Percentiles rank a stretch among this genome's conserved stretches.
Evolutionary conservation across 2,797 vertebrate genomes (phyloP).

Genomic region (Melanotaenia maccullochi): DNA sequence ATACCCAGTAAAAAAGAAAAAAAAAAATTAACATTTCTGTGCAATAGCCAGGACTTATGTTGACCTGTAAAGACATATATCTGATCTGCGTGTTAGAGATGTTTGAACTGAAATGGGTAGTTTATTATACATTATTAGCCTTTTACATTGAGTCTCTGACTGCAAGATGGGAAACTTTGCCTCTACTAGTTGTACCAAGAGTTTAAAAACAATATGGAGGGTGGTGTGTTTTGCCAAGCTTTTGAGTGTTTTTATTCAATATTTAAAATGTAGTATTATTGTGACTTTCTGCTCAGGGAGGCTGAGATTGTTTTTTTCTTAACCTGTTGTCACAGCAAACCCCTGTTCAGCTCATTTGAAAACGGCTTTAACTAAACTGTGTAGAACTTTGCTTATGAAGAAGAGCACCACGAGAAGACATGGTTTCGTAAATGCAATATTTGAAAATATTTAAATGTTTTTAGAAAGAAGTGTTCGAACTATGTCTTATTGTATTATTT

Average conservation of each 20-base stretch:
- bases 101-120: constrained; percentile 61
- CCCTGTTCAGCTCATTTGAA: constrained; percentile 64
- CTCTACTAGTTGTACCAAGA: constrained; percentile 46
- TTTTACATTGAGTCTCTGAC: constrained; percentile 56
- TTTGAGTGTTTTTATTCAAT: constrained; percentile 78
- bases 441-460: constrained; percentile 74
- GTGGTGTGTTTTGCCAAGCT: constrained; percentile 75
- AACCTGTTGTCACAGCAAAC: constrained; percentile 57
- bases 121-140: constrained; percentile 60
- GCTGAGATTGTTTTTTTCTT: constrained; percentile 70
- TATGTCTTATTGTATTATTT: constrained; percentile 74
- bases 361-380: constrained; percentile 72
- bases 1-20: constrained; percentile 34
- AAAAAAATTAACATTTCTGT: constrained; percentile 60
- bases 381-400: constrained; percentile 44
- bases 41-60: constrained; percentile 71
- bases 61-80: constrained; percentile 65
- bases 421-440: constrained; percentile 76
- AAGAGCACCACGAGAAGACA: constrained; percentile 50
- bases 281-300: constrained; percentile 81
- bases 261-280: constrained; percentile 78
- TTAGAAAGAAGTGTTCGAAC: constrained; percentile 64
- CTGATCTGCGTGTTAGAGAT: constrained; percentile 62
- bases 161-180: constrained; percentile 28
- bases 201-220: constrained; percentile 54